A percentile compares a stretch with the other conserved stretches of the same genome.
phyloP scores from a whole-genome alignment of 2,888 invertebrate species.

The Pristionchus mayeri region DNA sequence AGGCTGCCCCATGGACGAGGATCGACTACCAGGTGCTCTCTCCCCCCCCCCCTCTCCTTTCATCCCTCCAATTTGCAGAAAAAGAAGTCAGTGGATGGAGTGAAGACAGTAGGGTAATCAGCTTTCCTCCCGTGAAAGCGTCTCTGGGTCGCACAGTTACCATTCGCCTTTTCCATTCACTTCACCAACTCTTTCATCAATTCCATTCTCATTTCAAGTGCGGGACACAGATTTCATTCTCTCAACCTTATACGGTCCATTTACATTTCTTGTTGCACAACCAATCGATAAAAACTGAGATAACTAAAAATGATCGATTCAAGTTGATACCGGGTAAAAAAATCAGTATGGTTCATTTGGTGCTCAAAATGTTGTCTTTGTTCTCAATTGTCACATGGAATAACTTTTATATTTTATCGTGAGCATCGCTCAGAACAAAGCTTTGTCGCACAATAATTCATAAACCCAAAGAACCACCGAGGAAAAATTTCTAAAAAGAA shows the following conservation, averaged over 20 bases:
- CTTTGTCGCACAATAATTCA: too few species aligned
- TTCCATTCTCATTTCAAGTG: background rate
- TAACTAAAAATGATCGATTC: too few species aligned
- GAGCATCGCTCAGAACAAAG: too few species aligned
- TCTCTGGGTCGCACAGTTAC: background rate
- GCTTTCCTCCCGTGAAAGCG: background rate
- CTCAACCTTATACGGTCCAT: constrained; percentile 27
- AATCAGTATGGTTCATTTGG: too few species aligned
- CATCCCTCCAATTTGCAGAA: too few species aligned
- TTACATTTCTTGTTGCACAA: background rate
- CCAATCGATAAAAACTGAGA: background rate
- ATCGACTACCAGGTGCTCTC: background rate
- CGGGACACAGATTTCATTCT: constrained; percentile 30
- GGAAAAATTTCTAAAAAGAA: too few species aligned
- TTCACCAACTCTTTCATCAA: background rate
- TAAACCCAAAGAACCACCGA: too few species aligned
- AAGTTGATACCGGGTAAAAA: too few species aligned
- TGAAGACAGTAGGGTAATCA: constrained; percentile 12
- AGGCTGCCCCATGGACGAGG: constrained; percentile 44
- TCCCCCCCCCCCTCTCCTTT: background rate
- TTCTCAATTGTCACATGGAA: too few species aligned
- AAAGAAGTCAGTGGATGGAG: constrained; percentile 5
- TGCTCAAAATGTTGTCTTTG: too few species aligned
- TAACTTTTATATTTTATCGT: too few species aligned
- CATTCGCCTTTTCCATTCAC: background rate